phyloP scores from a whole-genome alignment of 1,140 invertebrate species.

The Drosophila rhopaloa region DNA sequence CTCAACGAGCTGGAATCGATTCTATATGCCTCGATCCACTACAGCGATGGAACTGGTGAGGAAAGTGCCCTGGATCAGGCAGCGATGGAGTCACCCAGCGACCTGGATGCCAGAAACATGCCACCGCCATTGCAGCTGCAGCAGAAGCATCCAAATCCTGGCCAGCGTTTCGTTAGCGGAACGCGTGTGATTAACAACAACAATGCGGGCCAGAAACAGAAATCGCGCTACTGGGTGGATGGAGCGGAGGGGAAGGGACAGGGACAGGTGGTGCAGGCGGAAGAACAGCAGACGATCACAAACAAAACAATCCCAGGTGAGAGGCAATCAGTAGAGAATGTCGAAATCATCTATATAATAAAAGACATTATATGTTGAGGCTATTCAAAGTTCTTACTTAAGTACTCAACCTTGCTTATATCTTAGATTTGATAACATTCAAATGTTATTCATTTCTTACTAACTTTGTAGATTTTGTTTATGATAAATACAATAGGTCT shows the following conservation, averaged over 20 bases:
- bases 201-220: slow-evolving; percentile 16
- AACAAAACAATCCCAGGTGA: slow-evolving; percentile 23
- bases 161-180: slow-evolving; percentile 49
- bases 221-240: slow-evolving; percentile 60
- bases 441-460: no score
- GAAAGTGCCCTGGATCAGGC: slow-evolving; percentile 14
- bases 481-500: no score
- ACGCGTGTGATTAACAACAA: slow-evolving; percentile 67
- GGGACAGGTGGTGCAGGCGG: slow-evolving; percentile 4
- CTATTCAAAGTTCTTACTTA: no score
- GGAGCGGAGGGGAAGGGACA: not conserved
- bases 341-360: no score
- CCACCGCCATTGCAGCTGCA: slow-evolving; percentile 45
- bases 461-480: no score
- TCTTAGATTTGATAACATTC: no score
- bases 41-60: slow-evolving; percentile 52
- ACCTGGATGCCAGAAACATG: slow-evolving; percentile 45
- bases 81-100: not conserved
- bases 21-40: slow-evolving; percentile 83
- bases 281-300: not conserved
- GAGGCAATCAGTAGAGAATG: not conserved
- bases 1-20: slow-evolving; percentile 84
- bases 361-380: no score
- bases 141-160: not conserved
- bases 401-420: no score